A percentile compares a stretch with the other conserved stretches of the same genome.
These are phyloP conservation scores for Andrena praecox DNA, from an alignment of 2,888 invertebrate genomes.

Conservation along the genomic window DNA sequence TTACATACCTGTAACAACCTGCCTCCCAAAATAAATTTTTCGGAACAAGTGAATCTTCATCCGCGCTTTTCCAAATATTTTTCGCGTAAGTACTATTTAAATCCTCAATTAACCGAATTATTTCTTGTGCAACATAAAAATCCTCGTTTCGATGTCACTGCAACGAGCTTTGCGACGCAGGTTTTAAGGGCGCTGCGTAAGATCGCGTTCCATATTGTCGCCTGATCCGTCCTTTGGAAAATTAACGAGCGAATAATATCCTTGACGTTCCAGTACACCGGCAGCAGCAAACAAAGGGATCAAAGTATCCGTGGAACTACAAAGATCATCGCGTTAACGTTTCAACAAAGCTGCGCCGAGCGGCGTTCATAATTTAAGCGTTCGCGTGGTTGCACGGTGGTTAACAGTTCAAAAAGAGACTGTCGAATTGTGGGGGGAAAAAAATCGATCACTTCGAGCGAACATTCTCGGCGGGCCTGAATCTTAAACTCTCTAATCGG, in stretches of 20 bases:
- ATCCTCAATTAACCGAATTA: not conserved
- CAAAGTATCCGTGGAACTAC: not conserved
- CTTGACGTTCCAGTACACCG: not conserved
- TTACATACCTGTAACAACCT: no score
- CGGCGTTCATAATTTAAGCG: constrained; percentile 9
- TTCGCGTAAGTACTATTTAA: no score
- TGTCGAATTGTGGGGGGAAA: not conserved
- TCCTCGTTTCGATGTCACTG: no score
- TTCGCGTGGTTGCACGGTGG: not conserved
- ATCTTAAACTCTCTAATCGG: constrained; percentile 21
- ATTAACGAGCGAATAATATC: constrained; percentile 31
- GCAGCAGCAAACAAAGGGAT: constrained; percentile 13
- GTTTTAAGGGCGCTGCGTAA: not conserved
- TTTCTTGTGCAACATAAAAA: not conserved
- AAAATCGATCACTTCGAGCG: not conserved
- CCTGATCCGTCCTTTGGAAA: not conserved
- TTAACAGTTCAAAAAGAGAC: constrained; percentile 22
- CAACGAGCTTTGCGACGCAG: no score
- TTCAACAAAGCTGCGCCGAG: not conserved
- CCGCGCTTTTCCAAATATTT: no score
- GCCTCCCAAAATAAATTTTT: no score
- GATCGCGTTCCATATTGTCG: not conserved
- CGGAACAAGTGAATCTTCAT: no score
- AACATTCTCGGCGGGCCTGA: constrained; percentile 3
- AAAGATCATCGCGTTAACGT: constrained; percentile 13